A percentile compares a stretch with the other conserved stretches of the same genome.
These are phyloP conservation scores for Cistogaster globosa DNA, from an alignment of 2,888 invertebrate species.

Conservation along the genomic window DNA sequence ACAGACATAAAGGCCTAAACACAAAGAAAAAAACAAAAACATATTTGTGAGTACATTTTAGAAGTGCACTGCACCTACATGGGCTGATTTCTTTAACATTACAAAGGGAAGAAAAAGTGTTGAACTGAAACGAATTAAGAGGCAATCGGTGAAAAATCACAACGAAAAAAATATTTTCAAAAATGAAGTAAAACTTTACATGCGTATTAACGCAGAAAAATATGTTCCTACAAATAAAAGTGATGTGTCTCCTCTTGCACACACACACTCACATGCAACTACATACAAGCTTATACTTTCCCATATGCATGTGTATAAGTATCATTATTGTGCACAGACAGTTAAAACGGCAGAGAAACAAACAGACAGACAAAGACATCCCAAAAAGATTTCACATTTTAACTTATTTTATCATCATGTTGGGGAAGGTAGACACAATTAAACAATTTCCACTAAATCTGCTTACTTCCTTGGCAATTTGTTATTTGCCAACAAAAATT, in stretches of 20 bases:
- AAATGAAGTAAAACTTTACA: slow-evolving; percentile 70
- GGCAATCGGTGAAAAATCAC: slow-evolving; percentile 44
- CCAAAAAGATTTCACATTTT: slow-evolving; percentile 59
- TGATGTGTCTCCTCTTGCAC: slow-evolving; percentile 62
- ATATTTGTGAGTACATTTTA: slow-evolving; percentile 33
- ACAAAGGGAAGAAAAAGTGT: slow-evolving; percentile 37
- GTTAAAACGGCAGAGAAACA: background rate
- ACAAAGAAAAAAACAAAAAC: background rate
- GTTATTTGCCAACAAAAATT: slow-evolving; percentile 82
- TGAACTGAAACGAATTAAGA: slow-evolving; percentile 63
- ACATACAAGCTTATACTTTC: background rate
- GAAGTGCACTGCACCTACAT: slow-evolving; percentile 65
- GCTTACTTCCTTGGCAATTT: slow-evolving; percentile 81
- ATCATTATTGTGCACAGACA: background rate
- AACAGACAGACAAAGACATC: slow-evolving; percentile 24
- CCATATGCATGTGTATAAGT: background rate
- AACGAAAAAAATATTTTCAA: slow-evolving; percentile 51
- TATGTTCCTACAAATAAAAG: slow-evolving; percentile 55
- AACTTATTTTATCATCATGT: slow-evolving; percentile 69
- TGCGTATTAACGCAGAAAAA: slow-evolving; percentile 71
- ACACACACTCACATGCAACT: background rate
- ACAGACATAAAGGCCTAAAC: slow-evolving; percentile 30
- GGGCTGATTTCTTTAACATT: slow-evolving; percentile 57
- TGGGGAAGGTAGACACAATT: slow-evolving; percentile 78
- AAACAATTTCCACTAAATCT: slow-evolving; percentile 82